A percentile compares a stretch with the other conserved stretches of the same genome.
Evolutionary conservation across 2,888 invertebrate genomes (phyloP).

Genomic region (Drosophila prolongata): DNA sequence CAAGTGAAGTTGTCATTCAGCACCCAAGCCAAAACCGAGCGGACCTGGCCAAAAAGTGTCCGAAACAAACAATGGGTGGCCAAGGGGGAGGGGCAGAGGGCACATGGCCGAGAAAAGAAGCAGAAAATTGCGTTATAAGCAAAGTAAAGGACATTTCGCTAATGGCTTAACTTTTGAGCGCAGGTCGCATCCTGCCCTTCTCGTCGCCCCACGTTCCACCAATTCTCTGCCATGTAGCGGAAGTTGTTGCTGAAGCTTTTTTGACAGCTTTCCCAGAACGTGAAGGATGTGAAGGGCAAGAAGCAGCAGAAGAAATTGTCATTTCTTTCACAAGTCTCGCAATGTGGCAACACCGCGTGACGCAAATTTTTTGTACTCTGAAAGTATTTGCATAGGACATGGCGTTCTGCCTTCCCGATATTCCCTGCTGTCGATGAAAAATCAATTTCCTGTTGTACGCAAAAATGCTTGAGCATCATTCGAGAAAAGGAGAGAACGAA

Average conservation of each 20-base stretch:
- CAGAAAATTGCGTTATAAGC: constrained; percentile 77
- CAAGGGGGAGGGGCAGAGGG: not conserved
- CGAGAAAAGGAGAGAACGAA: constrained; percentile 2
- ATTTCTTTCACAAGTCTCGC: constrained; percentile 44
- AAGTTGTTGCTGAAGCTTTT: constrained; percentile 77
- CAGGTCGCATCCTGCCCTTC: constrained; percentile 27
- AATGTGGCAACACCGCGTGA: constrained; percentile 70
- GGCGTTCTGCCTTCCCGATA: constrained; percentile 16
- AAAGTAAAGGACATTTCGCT: constrained; percentile 78
- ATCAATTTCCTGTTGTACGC: constrained; percentile 75
- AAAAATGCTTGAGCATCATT: constrained; percentile 64
- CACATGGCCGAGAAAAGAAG: constrained; percentile 41
- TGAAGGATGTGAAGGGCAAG: constrained; percentile 1
- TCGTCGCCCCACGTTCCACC: constrained; percentile 1
- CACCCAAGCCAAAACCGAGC: constrained; percentile 44
- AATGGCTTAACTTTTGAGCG: constrained; percentile 76
- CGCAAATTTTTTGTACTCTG: constrained; percentile 56
- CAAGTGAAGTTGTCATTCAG: constrained; percentile 76
- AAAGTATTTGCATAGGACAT: constrained; percentile 72
- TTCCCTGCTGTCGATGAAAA: constrained; percentile 71
- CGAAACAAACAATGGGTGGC: constrained; percentile 65
- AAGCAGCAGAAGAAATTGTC: constrained; percentile 34
- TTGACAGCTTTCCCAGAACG: constrained; percentile 54
- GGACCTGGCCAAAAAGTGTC: constrained; percentile 56
- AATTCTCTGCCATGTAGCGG: constrained; percentile 60